These are phyloP conservation scores for Athrips mouffetella DNA, from an alignment of 2,888 invertebrate species.

Conservation along the genomic window DNA sequence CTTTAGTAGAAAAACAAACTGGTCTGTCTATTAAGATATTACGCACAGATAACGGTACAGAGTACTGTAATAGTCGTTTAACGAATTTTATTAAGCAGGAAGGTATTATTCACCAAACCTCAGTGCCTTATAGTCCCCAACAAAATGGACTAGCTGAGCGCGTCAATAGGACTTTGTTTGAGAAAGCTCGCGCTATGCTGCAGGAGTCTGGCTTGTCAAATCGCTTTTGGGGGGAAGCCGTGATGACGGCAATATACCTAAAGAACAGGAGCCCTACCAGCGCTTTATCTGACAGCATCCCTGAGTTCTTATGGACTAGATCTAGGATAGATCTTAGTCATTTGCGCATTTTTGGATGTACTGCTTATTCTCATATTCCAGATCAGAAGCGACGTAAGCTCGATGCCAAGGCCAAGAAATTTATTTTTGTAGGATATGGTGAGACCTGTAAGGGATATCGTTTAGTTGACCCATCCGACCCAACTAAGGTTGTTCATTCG, in stretches of 20 bases:
- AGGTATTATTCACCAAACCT: not conserved
- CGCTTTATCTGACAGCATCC: constrained; percentile 17
- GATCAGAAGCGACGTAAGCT: constrained; percentile 10
- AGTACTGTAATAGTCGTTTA: not conserved
- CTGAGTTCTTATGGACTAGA: constrained; percentile 20
- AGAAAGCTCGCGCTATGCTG: not conserved
- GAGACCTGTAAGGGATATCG: constrained; percentile 18
- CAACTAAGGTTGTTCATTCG: constrained; percentile 14
- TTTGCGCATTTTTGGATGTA: not conserved
- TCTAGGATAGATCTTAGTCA: constrained; percentile 12
- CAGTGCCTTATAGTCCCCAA: not conserved
- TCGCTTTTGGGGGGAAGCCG: constrained; percentile 8
- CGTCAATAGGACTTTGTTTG: not conserved
- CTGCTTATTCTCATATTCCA: constrained; percentile 5
- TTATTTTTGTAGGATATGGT: constrained; percentile 16
- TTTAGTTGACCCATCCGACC: constrained; percentile 9
- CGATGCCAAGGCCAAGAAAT: constrained; percentile 15
- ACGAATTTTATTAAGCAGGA: not conserved
- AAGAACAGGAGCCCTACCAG: constrained; percentile 15
- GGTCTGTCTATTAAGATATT: constrained; percentile 8
- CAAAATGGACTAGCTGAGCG: not conserved
- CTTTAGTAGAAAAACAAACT: not conserved
- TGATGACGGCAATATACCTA: not conserved
- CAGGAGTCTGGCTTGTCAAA: not conserved
- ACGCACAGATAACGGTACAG: not conserved